Conservation (phyloP, 2,113 vertebrate genomes). For the Carollia perspicillata region DNA sequence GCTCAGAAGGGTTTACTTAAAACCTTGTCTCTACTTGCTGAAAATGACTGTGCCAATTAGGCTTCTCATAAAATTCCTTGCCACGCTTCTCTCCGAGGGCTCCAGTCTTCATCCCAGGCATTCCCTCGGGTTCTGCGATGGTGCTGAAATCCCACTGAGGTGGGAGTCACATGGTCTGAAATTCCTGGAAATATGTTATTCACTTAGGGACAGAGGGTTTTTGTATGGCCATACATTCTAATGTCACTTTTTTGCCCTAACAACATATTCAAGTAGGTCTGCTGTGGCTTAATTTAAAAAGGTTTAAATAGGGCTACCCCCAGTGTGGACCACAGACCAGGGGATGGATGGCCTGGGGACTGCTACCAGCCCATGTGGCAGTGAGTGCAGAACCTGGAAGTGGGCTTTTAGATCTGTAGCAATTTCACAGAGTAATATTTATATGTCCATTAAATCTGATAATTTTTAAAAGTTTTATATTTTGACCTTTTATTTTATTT, state of each 20-base stretch:
- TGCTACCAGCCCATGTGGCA: background rate
- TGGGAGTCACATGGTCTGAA: background rate
- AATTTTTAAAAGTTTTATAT: background rate
- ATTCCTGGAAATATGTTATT: background rate
- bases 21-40: background rate
- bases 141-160: background rate
- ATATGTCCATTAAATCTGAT: background rate
- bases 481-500: background rate
- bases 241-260: background rate
- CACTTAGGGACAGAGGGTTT: background rate
- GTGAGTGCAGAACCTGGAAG: background rate
- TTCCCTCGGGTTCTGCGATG: background rate
- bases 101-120: background rate
- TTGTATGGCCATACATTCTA: background rate
- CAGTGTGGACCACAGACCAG: background rate
- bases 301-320: background rate
- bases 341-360: background rate
- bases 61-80: background rate
- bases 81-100: background rate
- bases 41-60: conserved; percentile 25
- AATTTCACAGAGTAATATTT: background rate
- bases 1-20: background rate
- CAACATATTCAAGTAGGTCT: background rate
- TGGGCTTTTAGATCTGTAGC: background rate
- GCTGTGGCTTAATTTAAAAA: background rate